phyloP scores from a whole-genome alignment of 30 jellyfish, hydroid and myxozoan genomes.

The Chrysaora quinquecirrha region DNA sequence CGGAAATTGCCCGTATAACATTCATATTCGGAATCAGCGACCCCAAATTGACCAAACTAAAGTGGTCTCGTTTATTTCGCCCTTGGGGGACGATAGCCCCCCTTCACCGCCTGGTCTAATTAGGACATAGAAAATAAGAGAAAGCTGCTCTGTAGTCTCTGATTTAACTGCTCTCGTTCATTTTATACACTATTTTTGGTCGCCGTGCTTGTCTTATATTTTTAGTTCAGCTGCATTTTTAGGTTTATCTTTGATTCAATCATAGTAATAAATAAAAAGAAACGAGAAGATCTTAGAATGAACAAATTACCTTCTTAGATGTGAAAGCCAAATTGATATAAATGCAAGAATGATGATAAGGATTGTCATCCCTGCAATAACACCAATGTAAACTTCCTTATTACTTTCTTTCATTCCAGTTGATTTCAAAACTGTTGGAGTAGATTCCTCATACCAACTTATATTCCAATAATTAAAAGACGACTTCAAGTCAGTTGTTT shows the following conservation, averaged over 20 bases:
- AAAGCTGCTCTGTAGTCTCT: no score
- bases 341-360: not conserved
- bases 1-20: no score
- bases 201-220: no score
- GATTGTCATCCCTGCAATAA: slow-evolving; percentile 54
- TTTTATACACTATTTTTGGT: no score
- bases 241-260: not conserved
- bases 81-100: no score
- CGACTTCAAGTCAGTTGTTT: not conserved
- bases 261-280: not conserved
- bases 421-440: slow-evolving; percentile 25
- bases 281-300: not conserved
- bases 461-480: slow-evolving; percentile 15
- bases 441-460: slow-evolving; percentile 15
- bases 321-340: slow-evolving; percentile 51
- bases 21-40: no score
- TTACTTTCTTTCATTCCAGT: not conserved
- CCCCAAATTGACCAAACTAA: no score
- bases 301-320: not conserved
- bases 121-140: no score
- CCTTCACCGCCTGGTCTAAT: no score
- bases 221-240: not conserved
- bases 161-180: no score
- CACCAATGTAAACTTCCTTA: slow-evolving; percentile 46
- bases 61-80: no score